Evolutionary conservation across 1,140 invertebrate genomes (phyloP).

Genomic region (Pseudoatta argentina): DNA sequence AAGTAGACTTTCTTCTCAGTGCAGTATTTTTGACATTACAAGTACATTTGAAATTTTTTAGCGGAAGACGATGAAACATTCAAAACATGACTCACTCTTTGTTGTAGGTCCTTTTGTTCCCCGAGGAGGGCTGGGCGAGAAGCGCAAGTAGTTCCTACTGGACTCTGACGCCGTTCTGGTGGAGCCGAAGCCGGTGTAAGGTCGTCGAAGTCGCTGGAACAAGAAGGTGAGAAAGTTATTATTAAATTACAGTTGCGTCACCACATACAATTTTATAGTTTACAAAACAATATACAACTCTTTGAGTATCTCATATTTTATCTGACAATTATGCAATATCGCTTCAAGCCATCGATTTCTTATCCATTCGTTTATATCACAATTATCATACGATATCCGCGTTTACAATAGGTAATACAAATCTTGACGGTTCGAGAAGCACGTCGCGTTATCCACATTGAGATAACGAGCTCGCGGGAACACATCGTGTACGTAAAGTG

Average conservation of each 20-base stretch:
- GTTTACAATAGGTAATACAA: not conserved
- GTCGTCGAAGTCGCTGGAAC: slow-evolving; percentile 94
- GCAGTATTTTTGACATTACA: not conserved
- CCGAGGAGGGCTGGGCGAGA: slow-evolving; percentile 94
- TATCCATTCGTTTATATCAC: not conserved
- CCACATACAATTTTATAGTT: not conserved
- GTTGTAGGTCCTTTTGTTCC: slow-evolving; percentile 92
- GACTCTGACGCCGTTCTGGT: slow-evolving; percentile 95
- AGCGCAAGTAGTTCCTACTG: slow-evolving; percentile 94
- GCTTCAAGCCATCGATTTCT: not conserved
- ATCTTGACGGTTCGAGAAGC: slow-evolving; percentile 1
- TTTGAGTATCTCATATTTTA: not conserved
- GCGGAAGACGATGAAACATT: not conserved
- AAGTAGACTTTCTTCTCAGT: not conserved
- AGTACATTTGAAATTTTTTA: not conserved
- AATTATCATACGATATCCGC: not conserved
- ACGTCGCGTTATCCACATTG: slow-evolving; percentile 1
- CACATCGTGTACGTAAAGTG: slow-evolving; percentile 22
- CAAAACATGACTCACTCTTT: slow-evolving; percentile 18
- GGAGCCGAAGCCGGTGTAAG: slow-evolving; percentile 93
- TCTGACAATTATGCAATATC: not conserved
- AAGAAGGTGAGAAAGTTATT: slow-evolving; percentile 87
- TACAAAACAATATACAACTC: not conserved
- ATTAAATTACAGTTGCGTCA: not conserved
- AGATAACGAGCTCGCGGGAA: slow-evolving; percentile 42